Base-by-base conservation (phyloP, 2,888 invertebrate genomes). In the Cancer borealis region DNA sequence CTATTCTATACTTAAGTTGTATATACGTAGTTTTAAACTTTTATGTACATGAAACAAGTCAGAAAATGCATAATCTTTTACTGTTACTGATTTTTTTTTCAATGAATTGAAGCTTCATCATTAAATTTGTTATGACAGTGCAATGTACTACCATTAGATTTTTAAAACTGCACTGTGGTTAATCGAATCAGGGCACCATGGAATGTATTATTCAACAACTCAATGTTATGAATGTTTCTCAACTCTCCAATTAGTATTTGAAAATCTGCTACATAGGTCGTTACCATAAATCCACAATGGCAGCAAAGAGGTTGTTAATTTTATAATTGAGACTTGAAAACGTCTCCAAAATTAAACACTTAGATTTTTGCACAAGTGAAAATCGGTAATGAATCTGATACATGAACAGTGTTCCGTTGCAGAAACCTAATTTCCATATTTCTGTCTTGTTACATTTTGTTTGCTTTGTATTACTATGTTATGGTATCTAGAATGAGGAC, bases 11-110 rank as follows among this genome's bases (percentile, higher is more conserved):
- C n/a, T 3, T 73, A 73, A 26, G 73, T 73, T 73, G 45, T 73
- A 88, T 88, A 92, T 39, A 92, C 73, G 91, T 91, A 60, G 84
- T 92, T 73, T 4, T 89, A 89, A 46, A 14, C 47, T 88, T 54
- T 21, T 66, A 47, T 92, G 60, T 84, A 92, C 93, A 93, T 90
- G 73, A 73, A 26, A 26, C 0, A 73, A 26, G 73, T 8, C 73
- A 73, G 4, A 54, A 73, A 73, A 73, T 73, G 73, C 26, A 73
- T 73, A 5, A 26, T 26, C 73, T 21, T 73, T 73, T 26, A 73
- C 6, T 73, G 66, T 73, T 73, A 54, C 54, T 54, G 54, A 3
- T 60, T 60, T 21, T 60, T 60, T 60, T 60, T 0, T 60, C 17
- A 17, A 54, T 3, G 4, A 21, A 21, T 60, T 21, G 3, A 21